Conservation (phyloP, 2,113 vertebrate species). For the Helogale parvula region DNA sequence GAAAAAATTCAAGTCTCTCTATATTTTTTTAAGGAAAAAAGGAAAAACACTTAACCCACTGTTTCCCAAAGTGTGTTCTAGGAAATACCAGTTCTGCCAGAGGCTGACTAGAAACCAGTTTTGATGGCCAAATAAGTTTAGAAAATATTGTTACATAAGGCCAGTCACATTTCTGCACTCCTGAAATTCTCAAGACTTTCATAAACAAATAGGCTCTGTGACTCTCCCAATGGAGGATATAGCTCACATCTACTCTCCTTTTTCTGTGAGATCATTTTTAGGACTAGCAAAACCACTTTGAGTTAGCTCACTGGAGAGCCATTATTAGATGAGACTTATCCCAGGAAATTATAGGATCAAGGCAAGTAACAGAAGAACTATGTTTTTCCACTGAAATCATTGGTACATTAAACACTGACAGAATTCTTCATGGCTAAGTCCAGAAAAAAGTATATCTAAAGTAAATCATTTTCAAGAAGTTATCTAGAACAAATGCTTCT, state of each 20-base stretch:
- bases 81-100: neutral
- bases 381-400: neutral
- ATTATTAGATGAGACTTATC: neutral
- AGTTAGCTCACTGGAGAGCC: neutral
- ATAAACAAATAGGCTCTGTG: neutral
- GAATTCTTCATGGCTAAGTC: neutral
- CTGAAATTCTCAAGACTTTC: neutral
- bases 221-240: neutral
- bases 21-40: neutral
- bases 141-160: neutral
- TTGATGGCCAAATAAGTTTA: neutral
- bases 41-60: neutral
- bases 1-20: neutral
- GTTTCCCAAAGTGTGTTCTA: neutral
- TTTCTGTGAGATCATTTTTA: neutral
- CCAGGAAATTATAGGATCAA: conserved; percentile 35
- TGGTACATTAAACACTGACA: neutral
- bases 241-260: accelerated
- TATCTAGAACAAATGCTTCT: neutral
- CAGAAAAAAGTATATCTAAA: neutral
- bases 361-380: neutral
- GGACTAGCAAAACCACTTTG: neutral
- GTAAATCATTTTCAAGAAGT: neutral
- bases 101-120: neutral
- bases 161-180: neutral